These are phyloP conservation scores for Limenitis camilla DNA, from an alignment of 2,888 invertebrate genomes.

Conservation along the genomic window DNA sequence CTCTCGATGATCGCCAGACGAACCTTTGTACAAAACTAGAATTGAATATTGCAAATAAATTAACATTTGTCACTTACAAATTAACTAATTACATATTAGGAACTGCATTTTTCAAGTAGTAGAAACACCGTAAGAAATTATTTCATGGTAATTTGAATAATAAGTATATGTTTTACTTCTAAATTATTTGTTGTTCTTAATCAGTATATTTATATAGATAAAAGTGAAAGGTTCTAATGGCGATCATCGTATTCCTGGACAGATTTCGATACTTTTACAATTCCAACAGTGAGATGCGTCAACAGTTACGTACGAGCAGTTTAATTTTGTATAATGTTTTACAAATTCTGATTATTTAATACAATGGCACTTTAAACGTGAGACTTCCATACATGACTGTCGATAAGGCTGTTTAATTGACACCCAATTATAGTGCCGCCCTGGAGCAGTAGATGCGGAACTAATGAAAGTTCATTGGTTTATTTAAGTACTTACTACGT, in stretches of 20 bases:
- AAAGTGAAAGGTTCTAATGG: conserved; percentile 36
- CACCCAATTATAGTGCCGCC: conserved; percentile 48
- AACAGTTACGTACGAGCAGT: conserved; percentile 46
- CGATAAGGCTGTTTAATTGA: conserved; percentile 69
- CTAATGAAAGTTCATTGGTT: conserved; percentile 51
- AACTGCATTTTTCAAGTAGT: conserved; percentile 61
- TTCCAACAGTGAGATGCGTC: conserved; percentile 47
- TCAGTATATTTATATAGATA: conserved; percentile 20
- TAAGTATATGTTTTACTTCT: conserved; percentile 16
- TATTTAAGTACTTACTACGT: conserved; percentile 49
- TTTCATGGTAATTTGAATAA: conserved; percentile 18
- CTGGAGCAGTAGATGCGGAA: conserved; percentile 44
- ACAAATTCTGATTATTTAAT: conserved; percentile 53
- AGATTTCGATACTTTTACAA: conserved; percentile 38
- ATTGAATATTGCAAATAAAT: conserved; percentile 47
- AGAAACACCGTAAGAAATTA: conserved; percentile 24
- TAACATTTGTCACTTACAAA: conserved; percentile 47
- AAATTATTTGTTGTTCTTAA: conserved; percentile 25
- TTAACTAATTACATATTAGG: conserved; percentile 56
- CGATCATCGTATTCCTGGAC: conserved; percentile 47
- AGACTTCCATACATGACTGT: conserved; percentile 49
- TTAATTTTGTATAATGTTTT: conserved; percentile 32
- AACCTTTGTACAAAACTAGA: conserved; percentile 39
- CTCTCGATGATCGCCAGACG: conserved; percentile 39
- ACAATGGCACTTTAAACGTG: conserved; percentile 39